Evolutionary conservation across 2,888 invertebrate genomes (phyloP), one percentile per base, ranked within the genome.

Genomic region (Troglohyphantes excavatus): DNA sequence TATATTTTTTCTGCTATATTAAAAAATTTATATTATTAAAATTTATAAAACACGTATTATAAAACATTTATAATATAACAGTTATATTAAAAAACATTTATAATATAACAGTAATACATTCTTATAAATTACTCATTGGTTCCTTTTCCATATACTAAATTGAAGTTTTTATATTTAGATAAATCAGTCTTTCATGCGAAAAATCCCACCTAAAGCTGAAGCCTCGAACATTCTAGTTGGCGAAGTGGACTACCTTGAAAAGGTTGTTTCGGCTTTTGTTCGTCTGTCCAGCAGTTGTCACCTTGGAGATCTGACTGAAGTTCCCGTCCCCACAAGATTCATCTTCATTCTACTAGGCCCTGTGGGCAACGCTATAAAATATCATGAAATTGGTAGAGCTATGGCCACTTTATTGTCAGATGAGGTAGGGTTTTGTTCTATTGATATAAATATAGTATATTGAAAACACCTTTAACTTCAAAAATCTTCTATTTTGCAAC

Each of bases 351-450:
- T 93, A 33, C 91, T 94, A 27, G 93, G 93, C n/a, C 93, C 94
- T 13, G 70, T 85, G 65, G 93, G 93, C 79, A 88, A 90, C 89
- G 21, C 72, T 23, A 78, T 91, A 11, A 91, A 91, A 46, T 92
- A 93, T 76, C 91, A 92, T 75, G 92, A 93, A 84, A 93, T 94
- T 73, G 94, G 94, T 5, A 91, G 93, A 21, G 92, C 93, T n/a
- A 92, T 94, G 92, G 93, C 93, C 29, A 93, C 93, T 0, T 91
- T 94, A 19, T 91, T 94, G 70, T 92, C 93, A 33, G 94, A 94
- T 92, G 93, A 93, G 85, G 93, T 93, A 73, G 61, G 27, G 9
- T 33, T 3, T 33, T 9, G n/a, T n/a, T n/a, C n/a, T n/a, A n/a
- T n/a, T n/a, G n/a, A n/a, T n/a, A n/a, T n/a, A n/a, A n/a, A n/a